Evolutionary conservation across 2,888 invertebrate species (phyloP).

Genomic region (Phanerotoma sp.): DNA sequence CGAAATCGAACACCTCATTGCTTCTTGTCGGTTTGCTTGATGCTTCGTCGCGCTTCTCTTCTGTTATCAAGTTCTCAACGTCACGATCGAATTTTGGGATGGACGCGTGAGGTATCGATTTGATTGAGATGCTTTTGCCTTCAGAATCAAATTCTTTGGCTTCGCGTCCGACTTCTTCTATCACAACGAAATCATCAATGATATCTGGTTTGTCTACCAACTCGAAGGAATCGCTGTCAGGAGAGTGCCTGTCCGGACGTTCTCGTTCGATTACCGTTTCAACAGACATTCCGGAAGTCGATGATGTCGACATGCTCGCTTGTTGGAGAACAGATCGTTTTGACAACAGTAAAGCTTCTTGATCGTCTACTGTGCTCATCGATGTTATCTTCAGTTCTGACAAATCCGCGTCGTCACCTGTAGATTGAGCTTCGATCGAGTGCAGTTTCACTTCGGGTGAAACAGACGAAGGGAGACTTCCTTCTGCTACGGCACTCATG

Average conservation of each 20-base stretch:
- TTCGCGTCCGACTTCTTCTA: constrained; percentile 86
- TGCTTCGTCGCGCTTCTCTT: constrained; percentile 36
- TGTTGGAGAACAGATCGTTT: constrained; percentile 46
- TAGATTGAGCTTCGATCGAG: constrained; percentile 38
- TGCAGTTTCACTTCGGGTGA: constrained; percentile 28
- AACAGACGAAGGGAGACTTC: constrained; percentile 45
- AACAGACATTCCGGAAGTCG: constrained; percentile 49
- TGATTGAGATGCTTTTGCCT: constrained; percentile 77
- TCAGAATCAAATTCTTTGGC: constrained; percentile 81
- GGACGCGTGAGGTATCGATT: constrained; percentile 57
- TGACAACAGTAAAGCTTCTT: constrained; percentile 25
- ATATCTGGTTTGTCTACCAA: constrained; percentile 84
- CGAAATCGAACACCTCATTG: constrained; percentile 52
- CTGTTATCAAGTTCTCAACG: constrained; percentile 58
- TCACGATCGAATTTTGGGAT: constrained; percentile 62
- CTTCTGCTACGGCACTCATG: constrained; percentile 38
- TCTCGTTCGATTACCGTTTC: constrained; percentile 54
- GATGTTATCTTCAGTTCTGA: constrained; percentile 23
- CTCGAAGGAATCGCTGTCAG: constrained; percentile 83
- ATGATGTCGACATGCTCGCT: constrained; percentile 53
- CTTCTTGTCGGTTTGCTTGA: constrained; percentile 30
- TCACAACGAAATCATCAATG: constrained; percentile 84
- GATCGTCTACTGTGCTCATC: constrained; percentile 7
- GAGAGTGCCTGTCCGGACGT: constrained; percentile 62
- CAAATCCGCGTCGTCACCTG: constrained; percentile 31